A percentile compares a stretch with the other conserved stretches of the same genome.
Evolutionary conservation across 1,140 invertebrate species (phyloP).

Genomic region (Protaetia brevitarsis): DNA sequence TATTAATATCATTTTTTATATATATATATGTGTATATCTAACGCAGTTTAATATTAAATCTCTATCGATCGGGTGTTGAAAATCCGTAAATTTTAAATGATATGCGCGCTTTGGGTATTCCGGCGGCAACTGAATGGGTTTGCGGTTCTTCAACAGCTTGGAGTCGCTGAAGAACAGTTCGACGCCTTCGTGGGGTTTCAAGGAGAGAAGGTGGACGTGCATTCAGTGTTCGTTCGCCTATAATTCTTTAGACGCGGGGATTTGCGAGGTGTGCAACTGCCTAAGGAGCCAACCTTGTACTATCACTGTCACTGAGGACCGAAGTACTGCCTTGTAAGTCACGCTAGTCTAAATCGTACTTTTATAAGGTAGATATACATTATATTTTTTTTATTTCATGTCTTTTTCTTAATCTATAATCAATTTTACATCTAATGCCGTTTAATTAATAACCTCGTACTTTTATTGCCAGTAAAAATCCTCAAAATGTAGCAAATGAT

Average conservation of each 20-base stretch:
- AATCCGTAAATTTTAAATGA: no score
- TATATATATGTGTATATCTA: no score
- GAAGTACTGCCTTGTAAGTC: constrained; percentile 26
- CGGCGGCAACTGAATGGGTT: no score
- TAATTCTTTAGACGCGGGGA: constrained; percentile 73
- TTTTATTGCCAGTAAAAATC: no score
- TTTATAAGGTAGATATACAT: no score
- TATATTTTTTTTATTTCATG: no score
- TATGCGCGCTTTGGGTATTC: neutral
- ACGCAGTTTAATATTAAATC: no score
- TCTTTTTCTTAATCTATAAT: no score
- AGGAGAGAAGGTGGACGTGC: constrained; percentile 79
- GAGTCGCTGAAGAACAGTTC: constrained; percentile 14
- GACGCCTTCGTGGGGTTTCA: constrained; percentile 19
- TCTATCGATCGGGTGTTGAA: no score
- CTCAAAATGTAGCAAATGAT: no score
- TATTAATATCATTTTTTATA: neutral
- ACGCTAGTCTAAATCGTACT: no score
- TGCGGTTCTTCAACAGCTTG: neutral
- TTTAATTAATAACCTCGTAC: no score
- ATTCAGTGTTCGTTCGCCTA: constrained; percentile 83
- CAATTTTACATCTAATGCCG: neutral
- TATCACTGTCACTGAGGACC: constrained; percentile 65
- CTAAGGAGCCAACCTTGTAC: constrained; percentile 63
- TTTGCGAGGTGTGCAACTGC: constrained; percentile 77